Evolutionary conservation across 2,113 vertebrate genomes (phyloP).

Genomic region (Lepus europaeus): DNA sequence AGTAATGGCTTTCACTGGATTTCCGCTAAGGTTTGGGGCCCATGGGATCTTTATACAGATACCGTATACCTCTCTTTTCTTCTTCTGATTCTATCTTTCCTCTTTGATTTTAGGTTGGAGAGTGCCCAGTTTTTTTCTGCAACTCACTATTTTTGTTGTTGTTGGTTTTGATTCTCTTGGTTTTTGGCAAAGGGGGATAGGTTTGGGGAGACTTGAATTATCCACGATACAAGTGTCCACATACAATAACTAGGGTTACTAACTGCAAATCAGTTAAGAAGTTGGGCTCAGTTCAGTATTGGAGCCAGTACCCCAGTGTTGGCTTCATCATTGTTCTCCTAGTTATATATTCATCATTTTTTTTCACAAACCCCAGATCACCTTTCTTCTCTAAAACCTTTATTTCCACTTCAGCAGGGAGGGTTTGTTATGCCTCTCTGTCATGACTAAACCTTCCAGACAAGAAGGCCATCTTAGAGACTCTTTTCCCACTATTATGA

Average conservation of each 20-base stretch:
- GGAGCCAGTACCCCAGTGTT: too few relatives aligned
- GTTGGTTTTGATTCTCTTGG: background rate
- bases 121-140: background rate
- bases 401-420: background rate
- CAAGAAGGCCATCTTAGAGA: background rate
- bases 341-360: background rate
- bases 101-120: background rate
- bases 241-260: background rate
- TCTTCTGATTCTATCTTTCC: background rate
- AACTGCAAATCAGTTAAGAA: background rate
- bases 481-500: background rate
- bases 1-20: background rate
- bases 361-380: background rate
- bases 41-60: rapidly evolving
- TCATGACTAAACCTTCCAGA: background rate
- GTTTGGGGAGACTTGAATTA: background rate
- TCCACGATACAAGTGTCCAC: background rate
- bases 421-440: background rate
- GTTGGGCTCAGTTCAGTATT: background rate
- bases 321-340: background rate
- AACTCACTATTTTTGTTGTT: background rate
- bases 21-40: background rate
- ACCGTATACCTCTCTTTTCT: rapidly evolving
- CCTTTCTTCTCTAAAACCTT: background rate
- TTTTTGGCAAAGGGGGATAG: too few relatives aligned